phyloP scores from a whole-genome alignment of 2,888 invertebrate genomes.

The Lasioglossum morio region DNA sequence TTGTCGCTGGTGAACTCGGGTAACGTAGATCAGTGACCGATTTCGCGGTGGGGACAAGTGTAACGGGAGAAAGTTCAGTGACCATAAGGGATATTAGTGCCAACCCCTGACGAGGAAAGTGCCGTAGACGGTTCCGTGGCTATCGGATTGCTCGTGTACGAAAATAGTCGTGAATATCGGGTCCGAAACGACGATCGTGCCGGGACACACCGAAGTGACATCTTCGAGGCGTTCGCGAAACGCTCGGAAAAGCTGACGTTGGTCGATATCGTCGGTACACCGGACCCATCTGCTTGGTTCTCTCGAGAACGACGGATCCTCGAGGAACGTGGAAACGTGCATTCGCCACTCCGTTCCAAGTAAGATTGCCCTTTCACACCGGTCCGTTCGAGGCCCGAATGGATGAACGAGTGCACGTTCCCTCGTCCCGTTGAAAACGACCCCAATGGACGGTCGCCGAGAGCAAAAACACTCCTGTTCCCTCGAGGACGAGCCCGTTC shows the following conservation, averaged over 20 bases:
- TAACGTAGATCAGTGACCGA: conserved; percentile 70
- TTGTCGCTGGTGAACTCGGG: conserved; percentile 52
- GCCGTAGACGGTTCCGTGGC: conserved; percentile 70
- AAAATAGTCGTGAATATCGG: conserved; percentile 78
- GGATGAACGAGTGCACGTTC: conserved; percentile 39
- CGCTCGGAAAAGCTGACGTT: background rate
- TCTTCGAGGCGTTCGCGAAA: conserved; percentile 42
- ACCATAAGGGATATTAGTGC: conserved; percentile 82
- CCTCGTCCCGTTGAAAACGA: conserved; percentile 39
- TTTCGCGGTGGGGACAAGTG: conserved; percentile 70
- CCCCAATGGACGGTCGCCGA: conserved; percentile 30
- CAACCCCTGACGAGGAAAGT: conserved; percentile 75
- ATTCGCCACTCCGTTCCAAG: conserved; percentile 40
- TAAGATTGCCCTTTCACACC: conserved; percentile 47
- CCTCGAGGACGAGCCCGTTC: conserved; percentile 48
- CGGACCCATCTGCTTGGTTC: background rate
- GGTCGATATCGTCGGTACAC: background rate
- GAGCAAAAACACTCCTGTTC: conserved; percentile 46
- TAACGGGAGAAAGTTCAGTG: conserved; percentile 82
- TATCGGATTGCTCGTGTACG: conserved; percentile 76
- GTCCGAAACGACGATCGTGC: conserved; percentile 66
- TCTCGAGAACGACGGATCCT: background rate
- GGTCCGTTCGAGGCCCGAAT: background rate
- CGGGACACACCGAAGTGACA: conserved; percentile 57
- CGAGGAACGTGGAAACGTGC: conserved; percentile 33